Evolutionary conservation across 2,888 invertebrate species (phyloP), one percentile per base, ranked within the genome.

Genomic region (Folsomia candida): DNA sequence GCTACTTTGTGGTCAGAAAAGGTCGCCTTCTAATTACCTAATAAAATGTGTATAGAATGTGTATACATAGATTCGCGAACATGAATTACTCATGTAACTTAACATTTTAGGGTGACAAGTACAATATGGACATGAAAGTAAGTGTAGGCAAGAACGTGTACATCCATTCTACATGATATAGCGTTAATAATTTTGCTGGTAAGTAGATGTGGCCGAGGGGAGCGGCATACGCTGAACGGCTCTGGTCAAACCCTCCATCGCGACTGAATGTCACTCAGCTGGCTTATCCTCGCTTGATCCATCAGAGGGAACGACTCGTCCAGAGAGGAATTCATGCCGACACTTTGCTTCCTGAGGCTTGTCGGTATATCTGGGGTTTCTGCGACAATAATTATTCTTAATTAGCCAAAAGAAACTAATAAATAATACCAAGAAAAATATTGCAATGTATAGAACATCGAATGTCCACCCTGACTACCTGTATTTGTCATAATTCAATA

Each of bases 171-270:
- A n/a, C n/a, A n/a, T n/a, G n/a, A n/a, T n/a, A n/a, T n/a, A n/a
- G n/a, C n/a, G n/a, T n/a, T n/a, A n/a, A n/a, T n/a, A n/a, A n/a
- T n/a, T n/a, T n/a, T n/a, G n/a, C n/a, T n/a, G n/a, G n/a, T n/a
- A n/a, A n/a, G n/a, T n/a, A n/a, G n/a, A n/a, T n/a, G n/a, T 94
- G 93, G 93, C 94, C 94, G 2, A 86, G 94, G 76, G 89, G 90
- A 1, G 90, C 92, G 61, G 94, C 93, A 0, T 81, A 93, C 80
- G 93, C 91, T 0, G 94, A 94, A 84, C 87, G 92, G 2, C 85
- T 93, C 51, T 94, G 94, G 94, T 85, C 89, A 0, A 89, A 92
- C 81, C 92, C 93, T 0, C 83, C 84, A 69, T n/a, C 22, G 22
- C 83, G 85, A 9, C 81, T 82, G 20, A 92, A 91, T 90, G 82